Percentiles rank a stretch among this genome's conserved stretches.
These are phyloP conservation scores for Siniperca chuatsi DNA, from an alignment of 2,113 vertebrate species.

Conservation along the genomic window DNA sequence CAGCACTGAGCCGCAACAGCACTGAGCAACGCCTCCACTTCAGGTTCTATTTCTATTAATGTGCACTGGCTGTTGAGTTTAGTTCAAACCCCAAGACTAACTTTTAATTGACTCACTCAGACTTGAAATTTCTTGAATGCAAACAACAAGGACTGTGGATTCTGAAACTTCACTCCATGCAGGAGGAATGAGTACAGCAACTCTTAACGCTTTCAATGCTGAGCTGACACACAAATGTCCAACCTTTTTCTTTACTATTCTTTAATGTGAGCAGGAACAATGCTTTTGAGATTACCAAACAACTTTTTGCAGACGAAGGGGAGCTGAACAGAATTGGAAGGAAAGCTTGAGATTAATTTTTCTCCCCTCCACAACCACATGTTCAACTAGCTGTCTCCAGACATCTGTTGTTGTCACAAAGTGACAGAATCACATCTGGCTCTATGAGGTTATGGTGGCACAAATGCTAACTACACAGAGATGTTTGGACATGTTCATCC, in stretches of 20 bases:
- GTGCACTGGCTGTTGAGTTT: neutral
- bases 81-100: too few species aligned
- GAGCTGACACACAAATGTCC: neutral
- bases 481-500: neutral
- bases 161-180: neutral
- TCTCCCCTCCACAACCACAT: too few species aligned
- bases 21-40: too few species aligned
- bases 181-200: neutral
- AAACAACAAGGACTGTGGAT: neutral
- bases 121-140: too few species aligned
- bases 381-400: too few species aligned
- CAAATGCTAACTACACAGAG: neutral
- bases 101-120: neutral
- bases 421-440: neutral
- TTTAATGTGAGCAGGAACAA: neutral
- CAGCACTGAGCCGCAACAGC: too few species aligned
- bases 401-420: neutral
- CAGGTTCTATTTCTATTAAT: too few species aligned
- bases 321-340: neutral
- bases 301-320: neutral
- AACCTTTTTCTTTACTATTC: neutral
- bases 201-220: neutral
- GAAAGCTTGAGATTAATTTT: too few species aligned
- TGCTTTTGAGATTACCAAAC: too few species aligned
- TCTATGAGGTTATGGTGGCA: neutral